Evolutionary conservation across 1,140 invertebrate species (phyloP), one percentile per base, ranked within the genome.

Genomic region (Sinella curviseta): DNA sequence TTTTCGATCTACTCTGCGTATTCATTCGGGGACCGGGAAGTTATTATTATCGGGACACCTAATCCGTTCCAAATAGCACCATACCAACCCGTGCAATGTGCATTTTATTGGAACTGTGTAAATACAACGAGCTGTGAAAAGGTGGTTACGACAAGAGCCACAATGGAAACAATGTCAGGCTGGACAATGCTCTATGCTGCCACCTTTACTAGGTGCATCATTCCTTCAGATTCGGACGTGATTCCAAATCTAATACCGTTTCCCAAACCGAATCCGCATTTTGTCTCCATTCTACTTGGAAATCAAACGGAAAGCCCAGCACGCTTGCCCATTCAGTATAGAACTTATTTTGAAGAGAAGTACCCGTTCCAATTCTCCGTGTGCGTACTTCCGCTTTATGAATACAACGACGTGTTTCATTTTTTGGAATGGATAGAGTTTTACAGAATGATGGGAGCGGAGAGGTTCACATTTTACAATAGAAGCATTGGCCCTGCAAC

Each of bases 291-390:
- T 8, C 4, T 48, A 17, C n/a, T n/a, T n/a, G 39, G 17, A 48
- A 8, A 48, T 17, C 39, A 48, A 4, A 8, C 4, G 17, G 39
- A 48, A 48, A 8, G 39, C 17, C 39, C 4, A 17, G 4, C 4
- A 8, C 39, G 39, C n/a, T n/a, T 48, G 39, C 39, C 39, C 39
- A 48, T 48, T 17, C 39, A 48, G 17, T 48, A 48, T 17, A 48
- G 17, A 48, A 8, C 39, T 48, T 8, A 8, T 4, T 8, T 8
- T 4, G 39, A 48, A 8, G 39, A 48, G 39, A 48, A 48, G 17
- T 17, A 4, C 39, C 39, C 4, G 17, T 48, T 48, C 60, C 60
- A 88, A 16, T 74, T 74, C 24, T 74, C 73, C 30, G 2, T 74
- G 28, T 74, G 73, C 33, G n/a, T n/a, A n/a, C n/a, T n/a, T n/a